Percentiles rank a stretch among this genome's conserved stretches.
phyloP scores from a whole-genome alignment of 2,888 invertebrate genomes.

The Pristionchus exspectatus region DNA sequence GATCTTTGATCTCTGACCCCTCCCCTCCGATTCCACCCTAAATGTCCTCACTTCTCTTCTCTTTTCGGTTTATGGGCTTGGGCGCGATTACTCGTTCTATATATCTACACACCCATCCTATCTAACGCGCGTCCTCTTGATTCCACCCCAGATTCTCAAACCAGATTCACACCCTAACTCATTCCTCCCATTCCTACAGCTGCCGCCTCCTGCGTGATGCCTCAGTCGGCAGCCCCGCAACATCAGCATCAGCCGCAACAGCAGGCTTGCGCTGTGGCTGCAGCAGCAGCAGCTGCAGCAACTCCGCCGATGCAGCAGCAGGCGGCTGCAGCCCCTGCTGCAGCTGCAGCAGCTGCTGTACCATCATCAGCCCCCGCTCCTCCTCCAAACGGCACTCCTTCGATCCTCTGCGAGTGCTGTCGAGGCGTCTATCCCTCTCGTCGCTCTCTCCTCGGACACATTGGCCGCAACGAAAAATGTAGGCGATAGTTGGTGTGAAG shows the following conservation, averaged over 20 bases:
- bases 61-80: not conserved
- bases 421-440: slow-evolving; percentile 73
- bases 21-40: not conserved
- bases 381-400: not conserved
- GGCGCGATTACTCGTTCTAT: not conserved
- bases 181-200: not conserved
- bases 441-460: slow-evolving; percentile 73
- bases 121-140: not conserved
- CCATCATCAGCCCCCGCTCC: not conserved
- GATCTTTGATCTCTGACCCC: slow-evolving; percentile 11
- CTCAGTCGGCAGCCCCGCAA: not conserved
- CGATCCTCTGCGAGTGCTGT: slow-evolving; percentile 60
- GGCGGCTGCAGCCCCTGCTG: not conserved
- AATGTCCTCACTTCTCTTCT: not conserved
- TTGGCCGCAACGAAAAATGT: slow-evolving; percentile 76
- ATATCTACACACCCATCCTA: not conserved
- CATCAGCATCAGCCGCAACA: not conserved
- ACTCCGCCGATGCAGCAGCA: not conserved
- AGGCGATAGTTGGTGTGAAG: slow-evolving; percentile 58
- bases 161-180: not conserved
- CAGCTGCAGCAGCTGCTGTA: not conserved
- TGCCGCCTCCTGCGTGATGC: not conserved
- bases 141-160: not conserved
- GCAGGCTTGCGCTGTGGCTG: slow-evolving; percentile 1
- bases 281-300: not conserved